Base-by-base conservation (phyloP, 2,797 vertebrate genomes). In the Catostomus latipinnis region DNA sequence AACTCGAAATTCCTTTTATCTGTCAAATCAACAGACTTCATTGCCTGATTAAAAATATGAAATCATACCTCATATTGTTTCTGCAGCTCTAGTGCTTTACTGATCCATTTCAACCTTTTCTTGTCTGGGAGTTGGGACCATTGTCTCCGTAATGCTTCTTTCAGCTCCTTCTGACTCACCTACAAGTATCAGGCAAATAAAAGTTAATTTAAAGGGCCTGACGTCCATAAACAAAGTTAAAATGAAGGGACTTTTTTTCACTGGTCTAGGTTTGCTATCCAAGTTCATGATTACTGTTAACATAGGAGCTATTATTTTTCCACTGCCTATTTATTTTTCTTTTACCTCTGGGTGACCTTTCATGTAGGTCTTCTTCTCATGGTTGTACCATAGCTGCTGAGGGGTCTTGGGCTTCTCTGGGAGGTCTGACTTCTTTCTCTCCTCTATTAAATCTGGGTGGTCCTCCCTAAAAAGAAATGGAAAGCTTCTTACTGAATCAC, bases 361-460 rank as follows among this genome's bases (percentile, higher is more conserved):
- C 90, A 94, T 87, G 86, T 93, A 95, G 5, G 91, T 89, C 84
- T 95, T 95, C 90, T 95, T 95, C 89, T 95, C 94, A 1, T 95
- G 94, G 88, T 92, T 94, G 90, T 95, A 94, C 94, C 94, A 95
- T 49, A 95, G 90, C 90, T 95, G 94, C 72, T 95, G 94, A 4
- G 94, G 94, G 0, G 94, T 95, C 72, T 94, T 95, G 1, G 94
- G 94, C 84, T 95, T 95, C 81, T 95, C 94, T 0, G 94, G 94
- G 60, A 94, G 89, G 69, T 95, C 94, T 0, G 94, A 94, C 81
- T 95, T 95, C 86, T 94, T 95, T 76, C 89, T 87, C 83, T 93
- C 93, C 80, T 94, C 94, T 0, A 95, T 94, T 48, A 94, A 90
- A 74, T 95, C 94, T 0, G 94, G 94, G 72, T 95, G 93, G 0